A percentile compares a stretch with the other conserved stretches of the same genome.
Conservation (phyloP, 2,113 vertebrate genomes). For the Corvus moneduloides region DNA sequence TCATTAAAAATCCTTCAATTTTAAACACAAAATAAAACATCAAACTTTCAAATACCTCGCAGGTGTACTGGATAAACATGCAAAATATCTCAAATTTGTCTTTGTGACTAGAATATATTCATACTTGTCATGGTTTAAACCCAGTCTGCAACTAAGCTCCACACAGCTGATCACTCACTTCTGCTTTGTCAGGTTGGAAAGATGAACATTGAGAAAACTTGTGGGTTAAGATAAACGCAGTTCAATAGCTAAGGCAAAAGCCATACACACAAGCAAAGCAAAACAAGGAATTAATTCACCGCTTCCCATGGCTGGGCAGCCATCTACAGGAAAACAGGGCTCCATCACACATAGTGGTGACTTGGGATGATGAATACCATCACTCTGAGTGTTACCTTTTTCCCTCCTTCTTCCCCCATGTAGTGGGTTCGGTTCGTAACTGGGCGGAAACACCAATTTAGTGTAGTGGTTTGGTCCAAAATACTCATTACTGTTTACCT, state of each 20-base stretch:
- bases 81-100: background rate
- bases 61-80: background rate
- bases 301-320: background rate
- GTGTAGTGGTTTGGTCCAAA: no score
- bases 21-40: background rate
- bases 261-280: background rate
- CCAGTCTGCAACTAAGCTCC: background rate
- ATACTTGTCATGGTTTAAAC: background rate
- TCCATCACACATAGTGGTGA: accelerated
- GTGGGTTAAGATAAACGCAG: background rate
- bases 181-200: background rate
- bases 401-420: background rate
- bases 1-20: background rate
- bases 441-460: no score
- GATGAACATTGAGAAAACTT: background rate
- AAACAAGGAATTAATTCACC: background rate
- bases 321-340: background rate
- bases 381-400: background rate
- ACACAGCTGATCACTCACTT: background rate
- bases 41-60: background rate
- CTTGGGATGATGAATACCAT: background rate
- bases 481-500: no score
- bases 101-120: background rate
- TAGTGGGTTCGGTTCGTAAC: no score
- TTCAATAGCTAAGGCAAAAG: background rate